phyloP scores from a whole-genome alignment of 2,113 vertebrate genomes.

The Collichthys lucidus region DNA sequence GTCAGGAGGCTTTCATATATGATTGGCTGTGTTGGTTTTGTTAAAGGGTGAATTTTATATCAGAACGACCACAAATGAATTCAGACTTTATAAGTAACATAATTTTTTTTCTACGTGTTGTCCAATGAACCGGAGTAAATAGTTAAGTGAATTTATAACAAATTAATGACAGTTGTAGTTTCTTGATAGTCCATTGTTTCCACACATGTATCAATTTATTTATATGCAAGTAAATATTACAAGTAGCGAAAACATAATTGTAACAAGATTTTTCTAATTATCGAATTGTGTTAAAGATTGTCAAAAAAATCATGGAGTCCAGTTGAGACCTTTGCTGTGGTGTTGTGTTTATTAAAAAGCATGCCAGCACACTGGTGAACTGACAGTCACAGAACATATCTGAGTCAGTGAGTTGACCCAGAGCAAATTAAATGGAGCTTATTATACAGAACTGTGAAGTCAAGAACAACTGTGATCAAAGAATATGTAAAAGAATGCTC shows the following conservation, averaged over 20 bases:
- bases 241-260: slow-evolving; percentile 16
- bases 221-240: slow-evolving; percentile 31
- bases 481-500: too few species aligned
- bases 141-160: slow-evolving; percentile 10
- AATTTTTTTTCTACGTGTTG: slow-evolving; percentile 37
- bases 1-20: slow-evolving; percentile 23
- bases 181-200: neutral
- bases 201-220: slow-evolving; percentile 53
- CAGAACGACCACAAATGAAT: slow-evolving; percentile 26
- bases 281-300: neutral
- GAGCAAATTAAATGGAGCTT: too few species aligned
- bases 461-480: too few species aligned
- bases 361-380: too few species aligned
- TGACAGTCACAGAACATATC: too few species aligned
- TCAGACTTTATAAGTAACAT: slow-evolving; percentile 14
- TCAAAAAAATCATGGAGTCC: too few species aligned
- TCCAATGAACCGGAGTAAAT: slow-evolving; percentile 5
- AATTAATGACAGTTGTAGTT: neutral
- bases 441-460: too few species aligned
- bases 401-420: too few species aligned
- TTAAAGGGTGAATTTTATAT: slow-evolving; percentile 53
- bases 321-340: too few species aligned
- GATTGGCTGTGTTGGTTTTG: slow-evolving; percentile 36
- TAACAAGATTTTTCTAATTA: slow-evolving; percentile 1
- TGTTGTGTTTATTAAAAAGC: too few species aligned